phyloP scores from a whole-genome alignment of 2,888 invertebrate species.

The Eupithecia centaureata region DNA sequence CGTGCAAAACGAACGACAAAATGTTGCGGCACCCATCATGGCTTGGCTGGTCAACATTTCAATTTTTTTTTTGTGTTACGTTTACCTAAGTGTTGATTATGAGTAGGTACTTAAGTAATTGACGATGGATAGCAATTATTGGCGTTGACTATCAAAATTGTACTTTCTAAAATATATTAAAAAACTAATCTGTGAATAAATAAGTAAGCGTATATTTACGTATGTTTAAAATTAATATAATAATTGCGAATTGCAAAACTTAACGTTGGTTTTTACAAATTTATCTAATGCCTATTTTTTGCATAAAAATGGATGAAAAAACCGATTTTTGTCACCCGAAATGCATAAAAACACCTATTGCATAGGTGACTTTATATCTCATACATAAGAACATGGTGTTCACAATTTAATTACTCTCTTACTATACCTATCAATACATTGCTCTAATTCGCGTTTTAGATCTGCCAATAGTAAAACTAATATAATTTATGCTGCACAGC shows the following conservation, averaged over 20 bases:
- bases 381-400: conserved; percentile 8
- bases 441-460: conserved; percentile 17
- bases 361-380: not conserved
- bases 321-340: not conserved
- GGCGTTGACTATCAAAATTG: conserved; percentile 10
- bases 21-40: too few species aligned
- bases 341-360: not conserved
- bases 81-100: not conserved
- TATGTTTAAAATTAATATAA: conserved; percentile 12
- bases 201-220: conserved; percentile 33
- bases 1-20: too few species aligned
- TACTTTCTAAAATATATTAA: conserved; percentile 30
- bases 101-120: conserved; percentile 1
- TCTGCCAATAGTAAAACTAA: conserved; percentile 19
- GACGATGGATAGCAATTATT: not conserved
- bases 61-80: not conserved
- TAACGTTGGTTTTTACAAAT: conserved; percentile 3
- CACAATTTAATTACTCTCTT: not conserved
- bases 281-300: not conserved
- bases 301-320: not conserved
- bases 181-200: conserved; percentile 26
- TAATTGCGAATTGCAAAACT: conserved; percentile 29
- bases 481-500: conserved; percentile 18
- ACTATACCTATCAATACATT: not conserved
- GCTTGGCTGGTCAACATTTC: not conserved